Base-by-base conservation (phyloP, 2,888 invertebrate genomes). In the Philereme vetulata region DNA sequence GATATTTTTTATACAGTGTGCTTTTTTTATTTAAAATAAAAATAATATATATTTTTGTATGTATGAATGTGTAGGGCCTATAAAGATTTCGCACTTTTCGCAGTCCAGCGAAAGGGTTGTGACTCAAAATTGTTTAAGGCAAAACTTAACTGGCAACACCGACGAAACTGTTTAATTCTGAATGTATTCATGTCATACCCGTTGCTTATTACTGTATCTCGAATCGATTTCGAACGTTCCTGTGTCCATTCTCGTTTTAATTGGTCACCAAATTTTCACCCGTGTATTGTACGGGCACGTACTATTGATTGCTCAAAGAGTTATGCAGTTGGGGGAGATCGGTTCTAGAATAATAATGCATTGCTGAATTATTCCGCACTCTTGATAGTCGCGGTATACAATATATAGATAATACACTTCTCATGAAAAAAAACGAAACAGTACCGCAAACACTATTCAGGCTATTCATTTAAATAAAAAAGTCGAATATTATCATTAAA, bases 191-290 rank as follows among this genome's bases (percentile, higher is more conserved):
- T 52, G 52, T 58, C 50, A 62, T 62, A 46, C 56, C 55, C 60
- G 46, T 52, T 58, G 50, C 64, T 63, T 62, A 58, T 62, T 56
- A 66, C 62, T 58, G 51, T 50, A 65, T 60, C 65, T 66, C 51
- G 56, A 60, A 65, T 62, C 65, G 63, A 67, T 64, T 59, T 40
- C 56, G 50, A 42, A 45, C 60, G 43, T 56, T 65, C 50, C 62
- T 56, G 66, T 60, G 62, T 66, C 51, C 66, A 66, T 66, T 75
- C 76, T 75, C 69, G 70, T 80, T 83, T 83, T 86, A 86, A 86
- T 86, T 86, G 84, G 80, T 72, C 75, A 73, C 75, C 77, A 76
- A 81, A 84, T 81, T 80, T 85, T 80, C 81, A 75, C 69, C 72
- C 49, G 61, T 65, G 70, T 66, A 63, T 65, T 65, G 65, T 51